Percentiles rank a stretch among this genome's conserved stretches.
These are phyloP conservation scores for Drosophila navojoa DNA, from an alignment of 1,140 invertebrate species.

Conservation along the genomic window DNA sequence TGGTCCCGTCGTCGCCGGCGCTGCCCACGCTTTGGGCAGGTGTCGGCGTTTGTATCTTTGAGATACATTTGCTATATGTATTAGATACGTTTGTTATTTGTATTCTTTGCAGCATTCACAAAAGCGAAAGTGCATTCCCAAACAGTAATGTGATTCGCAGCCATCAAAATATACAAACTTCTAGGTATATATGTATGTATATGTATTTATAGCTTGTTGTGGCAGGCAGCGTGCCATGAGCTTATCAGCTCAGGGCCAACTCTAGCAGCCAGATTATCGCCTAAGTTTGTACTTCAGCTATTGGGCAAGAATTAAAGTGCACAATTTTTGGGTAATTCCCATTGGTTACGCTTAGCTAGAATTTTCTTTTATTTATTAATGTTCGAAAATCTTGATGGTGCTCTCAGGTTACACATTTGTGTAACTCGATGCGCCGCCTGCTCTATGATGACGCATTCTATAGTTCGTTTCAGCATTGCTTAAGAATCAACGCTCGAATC, in stretches of 20 bases:
- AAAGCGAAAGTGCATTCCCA: constrained; percentile 69
- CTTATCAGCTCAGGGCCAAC: constrained; percentile 16
- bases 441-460: not conserved
- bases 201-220: not conserved
- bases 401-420: constrained; percentile 9
- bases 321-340: too few relatives aligned
- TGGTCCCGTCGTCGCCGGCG: not conserved
- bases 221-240: not conserved
- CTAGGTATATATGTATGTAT: constrained; percentile 1
- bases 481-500: not conserved
- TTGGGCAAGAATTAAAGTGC: not conserved
- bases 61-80: constrained; percentile 4
- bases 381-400: too few relatives aligned
- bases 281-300: not conserved
- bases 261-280: too few relatives aligned
- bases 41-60: constrained; percentile 13
- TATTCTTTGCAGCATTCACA: constrained; percentile 1
- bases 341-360: too few relatives aligned
- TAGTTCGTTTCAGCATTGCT: not conserved
- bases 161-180: constrained; percentile 5
- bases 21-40: constrained; percentile 15
- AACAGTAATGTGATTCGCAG: not conserved
- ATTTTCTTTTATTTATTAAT: too few relatives aligned
- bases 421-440: not conserved
- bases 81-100: not conserved